Evolutionary conservation across 1,140 invertebrate genomes (phyloP), one percentile per base, ranked within the genome.

Genomic region (Chironomus tepperi): DNA sequence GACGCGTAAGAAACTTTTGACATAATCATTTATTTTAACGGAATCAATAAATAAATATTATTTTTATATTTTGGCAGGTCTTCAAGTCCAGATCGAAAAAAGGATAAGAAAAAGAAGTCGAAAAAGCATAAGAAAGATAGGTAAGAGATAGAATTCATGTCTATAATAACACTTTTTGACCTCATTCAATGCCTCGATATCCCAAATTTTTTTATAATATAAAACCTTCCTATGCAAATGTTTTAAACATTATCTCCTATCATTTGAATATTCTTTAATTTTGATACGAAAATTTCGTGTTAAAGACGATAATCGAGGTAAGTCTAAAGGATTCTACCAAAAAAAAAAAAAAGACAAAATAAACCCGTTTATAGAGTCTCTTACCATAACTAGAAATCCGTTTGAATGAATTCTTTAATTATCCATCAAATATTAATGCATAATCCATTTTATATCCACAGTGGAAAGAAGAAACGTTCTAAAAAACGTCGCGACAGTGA

Each of bases 111-210:
- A 84, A 89, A 89, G 80, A 89, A 89, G 79, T 88, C 87, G 0
- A 89, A 89, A 80, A 89, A 88, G 79, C 86, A 86, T 77, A 89
- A 89, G 80, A 89, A 88, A 83, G 88, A 89, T 76, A 89, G 87
- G 88, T 89, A 85, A 84, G 82, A 81, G 10, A n/a, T n/a, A 57
- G n/a, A 12, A 75, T 67, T 75, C 34, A 73, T 76, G 24, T 2
- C 24, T 18, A 70, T 70, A 8, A 9, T 18, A 19, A 70, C 7
- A 57, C 5, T 34, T 34, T 34, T 34, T 34, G 24, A 34, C 24
- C 24, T 34, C 24, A 34, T 34, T 34, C 24, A 34, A 34, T 18
- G n/a, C 65, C 16, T 70, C 16, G n/a, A 57, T n/a, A 15, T 57
- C 12, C 47, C 47, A 12, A n/a, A 47, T 57, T 57, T 57, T 12